A percentile compares a stretch with the other conserved stretches of the same genome.
These are phyloP conservation scores for Drosophila fulvimacula DNA, from an alignment of 2,888 invertebrate genomes.

Conservation along the genomic window DNA sequence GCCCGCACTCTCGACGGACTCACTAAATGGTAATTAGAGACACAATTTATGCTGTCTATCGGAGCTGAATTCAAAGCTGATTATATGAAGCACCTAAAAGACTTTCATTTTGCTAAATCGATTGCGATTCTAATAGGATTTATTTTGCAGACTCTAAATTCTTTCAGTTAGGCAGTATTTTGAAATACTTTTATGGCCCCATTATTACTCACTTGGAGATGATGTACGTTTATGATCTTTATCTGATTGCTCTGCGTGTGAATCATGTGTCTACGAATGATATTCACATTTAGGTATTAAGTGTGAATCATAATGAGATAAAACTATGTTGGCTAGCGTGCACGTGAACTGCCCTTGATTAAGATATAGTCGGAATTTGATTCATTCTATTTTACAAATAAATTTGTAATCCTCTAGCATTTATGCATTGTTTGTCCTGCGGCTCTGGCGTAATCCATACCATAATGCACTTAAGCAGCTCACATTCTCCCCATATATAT, in stretches of 20 bases:
- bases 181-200: background rate
- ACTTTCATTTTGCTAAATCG: background rate
- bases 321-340: constrained; percentile 3
- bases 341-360: background rate
- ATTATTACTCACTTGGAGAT: constrained; percentile 23
- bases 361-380: background rate
- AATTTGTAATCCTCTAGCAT: background rate
- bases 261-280: constrained; percentile 5
- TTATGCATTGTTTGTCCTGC: constrained; percentile 16
- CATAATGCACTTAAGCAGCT: constrained; percentile 66
- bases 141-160: background rate
- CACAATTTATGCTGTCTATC: constrained; percentile 12
- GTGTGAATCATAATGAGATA: constrained; percentile 26
- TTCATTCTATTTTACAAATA: background rate
- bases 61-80: constrained; percentile 1
- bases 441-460: constrained; percentile 61
- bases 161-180: background rate
- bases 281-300: background rate
- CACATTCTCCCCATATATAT: constrained; percentile 31
- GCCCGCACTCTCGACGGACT: constrained; percentile 6
- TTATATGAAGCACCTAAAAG: constrained; percentile 15
- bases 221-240: constrained; percentile 20
- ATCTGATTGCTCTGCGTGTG: constrained; percentile 27
- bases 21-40: constrained; percentile 25
- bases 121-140: background rate